Evolutionary conservation across 2,113 vertebrate genomes (phyloP).

Genomic region (Corythornis madagascariensis): DNA sequence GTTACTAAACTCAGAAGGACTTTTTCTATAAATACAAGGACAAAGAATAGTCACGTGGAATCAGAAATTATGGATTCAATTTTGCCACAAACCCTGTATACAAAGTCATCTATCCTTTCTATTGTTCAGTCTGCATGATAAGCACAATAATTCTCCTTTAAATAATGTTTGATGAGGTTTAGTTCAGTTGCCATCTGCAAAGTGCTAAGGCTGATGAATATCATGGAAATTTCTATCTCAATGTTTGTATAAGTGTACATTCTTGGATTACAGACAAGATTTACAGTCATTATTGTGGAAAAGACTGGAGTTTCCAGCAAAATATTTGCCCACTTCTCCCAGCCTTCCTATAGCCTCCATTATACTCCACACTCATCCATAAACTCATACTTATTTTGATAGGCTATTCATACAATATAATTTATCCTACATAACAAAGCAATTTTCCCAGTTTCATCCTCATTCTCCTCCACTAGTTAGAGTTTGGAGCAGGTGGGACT

Average conservation of each 20-base stretch:
- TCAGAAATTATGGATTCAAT: neutral
- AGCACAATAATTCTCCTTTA: neutral
- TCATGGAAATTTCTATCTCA: neutral
- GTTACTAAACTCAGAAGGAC: neutral
- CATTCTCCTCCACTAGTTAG: neutral
- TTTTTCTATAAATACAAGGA: neutral
- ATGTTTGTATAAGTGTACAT: neutral
- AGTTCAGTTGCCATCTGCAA: neutral
- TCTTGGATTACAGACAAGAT: neutral
- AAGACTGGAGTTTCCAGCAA: slow-evolving; percentile 2
- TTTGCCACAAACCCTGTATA: neutral
- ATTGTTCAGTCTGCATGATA: neutral
- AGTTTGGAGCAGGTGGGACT: neutral
- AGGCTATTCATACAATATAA: neutral
- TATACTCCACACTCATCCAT: neutral
- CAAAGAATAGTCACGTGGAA: neutral
- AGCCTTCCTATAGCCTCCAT: neutral
- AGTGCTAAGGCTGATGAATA: neutral
- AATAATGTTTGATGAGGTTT: neutral
- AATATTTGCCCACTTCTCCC: neutral
- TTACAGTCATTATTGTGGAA: neutral
- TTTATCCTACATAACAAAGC: neutral
- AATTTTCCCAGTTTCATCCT: neutral
- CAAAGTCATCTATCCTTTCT: neutral
- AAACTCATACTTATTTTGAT: neutral